phyloP scores from a whole-genome alignment of 1,140 invertebrate species.

The Pollicipes pollicipes region DNA sequence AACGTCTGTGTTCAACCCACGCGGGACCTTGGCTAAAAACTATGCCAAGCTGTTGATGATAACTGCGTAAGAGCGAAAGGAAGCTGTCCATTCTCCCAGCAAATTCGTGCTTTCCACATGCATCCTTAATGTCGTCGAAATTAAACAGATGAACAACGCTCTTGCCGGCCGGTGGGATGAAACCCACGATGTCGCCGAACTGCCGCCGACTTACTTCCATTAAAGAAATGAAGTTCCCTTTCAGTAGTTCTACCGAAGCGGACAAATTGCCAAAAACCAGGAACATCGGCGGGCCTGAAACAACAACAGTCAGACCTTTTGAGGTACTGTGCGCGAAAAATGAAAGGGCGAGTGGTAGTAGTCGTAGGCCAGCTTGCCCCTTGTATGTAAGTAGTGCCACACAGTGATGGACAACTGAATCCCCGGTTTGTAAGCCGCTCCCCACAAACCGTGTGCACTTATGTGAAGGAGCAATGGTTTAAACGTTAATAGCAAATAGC shows the following conservation, averaged over 20 bases:
- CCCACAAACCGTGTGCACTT: too few species aligned
- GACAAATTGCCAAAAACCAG: neutral
- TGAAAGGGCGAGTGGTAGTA: too few species aligned
- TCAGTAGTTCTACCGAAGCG: neutral
- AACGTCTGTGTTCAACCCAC: constrained; percentile 9
- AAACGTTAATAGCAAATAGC: too few species aligned
- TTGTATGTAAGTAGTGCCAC: too few species aligned
- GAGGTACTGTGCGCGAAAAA: too few species aligned
- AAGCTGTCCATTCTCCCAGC: neutral
- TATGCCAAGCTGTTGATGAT: neutral
- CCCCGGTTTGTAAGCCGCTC: too few species aligned
- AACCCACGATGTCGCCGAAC: neutral
- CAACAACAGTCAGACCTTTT: too few species aligned
- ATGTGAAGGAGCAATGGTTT: too few species aligned
- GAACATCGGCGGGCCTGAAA: neutral
- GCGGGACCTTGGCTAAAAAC: neutral
- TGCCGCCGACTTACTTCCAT: neutral
- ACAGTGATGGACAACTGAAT: too few species aligned
- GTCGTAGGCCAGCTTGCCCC: too few species aligned
- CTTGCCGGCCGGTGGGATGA: neutral
- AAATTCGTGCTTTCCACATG: neutral
- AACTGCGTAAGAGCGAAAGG: neutral
- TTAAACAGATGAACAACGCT: neutral
- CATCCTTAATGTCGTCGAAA: neutral
- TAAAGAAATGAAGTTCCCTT: neutral